Percentiles rank a stretch among this genome's conserved stretches.
Conservation (phyloP, 2,113 vertebrate genomes). For the Gnathonemus echidnorhynchus region DNA sequence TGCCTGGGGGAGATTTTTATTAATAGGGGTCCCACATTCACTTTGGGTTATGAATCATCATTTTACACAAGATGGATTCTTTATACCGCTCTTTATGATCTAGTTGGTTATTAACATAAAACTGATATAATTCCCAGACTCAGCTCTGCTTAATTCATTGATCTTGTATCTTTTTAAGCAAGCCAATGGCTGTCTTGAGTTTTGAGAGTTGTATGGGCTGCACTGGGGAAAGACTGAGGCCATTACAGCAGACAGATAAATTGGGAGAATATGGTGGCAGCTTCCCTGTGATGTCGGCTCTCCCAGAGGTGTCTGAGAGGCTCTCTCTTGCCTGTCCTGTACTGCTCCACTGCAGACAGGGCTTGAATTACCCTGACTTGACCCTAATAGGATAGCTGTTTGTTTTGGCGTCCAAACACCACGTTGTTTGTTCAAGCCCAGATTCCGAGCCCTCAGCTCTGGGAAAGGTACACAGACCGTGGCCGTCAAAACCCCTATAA, state of each 20-base stretch:
- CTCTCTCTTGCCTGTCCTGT: neutral
- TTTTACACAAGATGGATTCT: neutral
- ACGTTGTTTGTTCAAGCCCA: neutral
- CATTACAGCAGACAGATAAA: neutral
- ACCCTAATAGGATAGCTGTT: constrained; percentile 1
- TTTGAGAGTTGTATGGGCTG: neutral
- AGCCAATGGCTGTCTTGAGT: neutral
- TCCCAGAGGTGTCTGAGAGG: neutral
- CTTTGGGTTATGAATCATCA: neutral
- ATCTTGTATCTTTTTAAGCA: neutral
- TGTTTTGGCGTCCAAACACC: neutral
- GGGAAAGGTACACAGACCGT: neutral
- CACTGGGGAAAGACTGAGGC: neutral
- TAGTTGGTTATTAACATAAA: neutral
- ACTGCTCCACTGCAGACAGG: neutral
- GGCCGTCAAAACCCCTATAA: neutral
- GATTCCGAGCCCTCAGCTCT: neutral
- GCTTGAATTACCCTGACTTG: neutral
- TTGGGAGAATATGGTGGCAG: neutral
- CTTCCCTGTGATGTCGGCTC: neutral
- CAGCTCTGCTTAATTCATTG: neutral
- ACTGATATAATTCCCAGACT: neutral
- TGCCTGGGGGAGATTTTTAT: neutral
- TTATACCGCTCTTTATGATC: neutral
- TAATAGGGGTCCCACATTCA: neutral